phyloP scores from a whole-genome alignment of 2,888 invertebrate species.

The Chymomyza amoena region DNA sequence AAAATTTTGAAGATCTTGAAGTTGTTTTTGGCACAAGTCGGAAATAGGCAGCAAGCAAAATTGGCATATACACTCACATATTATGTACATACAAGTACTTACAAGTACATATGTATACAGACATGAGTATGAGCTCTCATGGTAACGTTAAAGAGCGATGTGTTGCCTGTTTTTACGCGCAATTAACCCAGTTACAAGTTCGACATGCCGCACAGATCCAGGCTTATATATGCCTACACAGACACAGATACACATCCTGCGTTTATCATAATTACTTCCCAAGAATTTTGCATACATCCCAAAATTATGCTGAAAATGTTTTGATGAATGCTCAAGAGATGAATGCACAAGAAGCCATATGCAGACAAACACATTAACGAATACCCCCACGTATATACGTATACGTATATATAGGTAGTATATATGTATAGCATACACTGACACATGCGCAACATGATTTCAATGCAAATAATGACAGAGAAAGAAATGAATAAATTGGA shows the following conservation, averaged over 20 bases:
- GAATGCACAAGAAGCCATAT: conserved; percentile 7
- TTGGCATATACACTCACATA: conserved; percentile 1
- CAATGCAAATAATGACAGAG: neutral
- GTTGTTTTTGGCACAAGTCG: conserved; percentile 63
- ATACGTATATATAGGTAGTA: conserved; percentile 1
- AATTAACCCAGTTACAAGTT: conserved; percentile 71
- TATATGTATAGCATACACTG: neutral
- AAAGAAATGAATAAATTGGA: neutral
- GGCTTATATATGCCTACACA: conserved; percentile 7
- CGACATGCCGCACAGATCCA: conserved; percentile 59
- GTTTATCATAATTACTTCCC: conserved; percentile 73
- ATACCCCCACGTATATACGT: neutral
- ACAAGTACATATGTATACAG: neutral
- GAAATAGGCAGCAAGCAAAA: conserved; percentile 37
- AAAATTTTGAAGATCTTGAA: conserved; percentile 47
- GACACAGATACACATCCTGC: conserved; percentile 53
- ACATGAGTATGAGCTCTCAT: neutral
- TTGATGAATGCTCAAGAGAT: conserved; percentile 51
- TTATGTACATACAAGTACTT: no score
- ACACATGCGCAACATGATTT: neutral
- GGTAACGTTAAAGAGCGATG: neutral
- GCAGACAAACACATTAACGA: conserved; percentile 4
- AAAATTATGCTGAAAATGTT: conserved; percentile 57
- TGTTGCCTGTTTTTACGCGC: conserved; percentile 47
- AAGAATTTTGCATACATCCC: conserved; percentile 52